A percentile compares a stretch with the other conserved stretches of the same genome.
Conservation (phyloP, 2,113 vertebrate species). For the Capreolus pygargus region DNA sequence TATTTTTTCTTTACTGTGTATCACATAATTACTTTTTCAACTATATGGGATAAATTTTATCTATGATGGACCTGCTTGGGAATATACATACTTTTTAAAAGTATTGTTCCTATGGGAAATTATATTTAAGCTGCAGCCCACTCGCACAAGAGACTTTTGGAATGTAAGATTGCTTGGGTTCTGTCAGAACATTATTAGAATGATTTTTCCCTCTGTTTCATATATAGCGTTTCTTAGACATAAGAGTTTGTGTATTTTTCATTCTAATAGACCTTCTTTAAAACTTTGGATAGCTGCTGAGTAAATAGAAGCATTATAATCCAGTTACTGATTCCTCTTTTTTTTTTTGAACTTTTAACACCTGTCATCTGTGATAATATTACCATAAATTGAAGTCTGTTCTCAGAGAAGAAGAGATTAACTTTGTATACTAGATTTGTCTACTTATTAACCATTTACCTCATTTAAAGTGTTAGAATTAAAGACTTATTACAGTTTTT, state of each 20-base stretch:
- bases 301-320: background rate
- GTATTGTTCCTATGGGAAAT: background rate
- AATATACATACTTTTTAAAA: background rate
- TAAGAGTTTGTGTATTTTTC: background rate
- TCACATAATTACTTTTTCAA: background rate
- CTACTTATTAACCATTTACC: background rate
- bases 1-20: background rate
- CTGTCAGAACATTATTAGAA: background rate
- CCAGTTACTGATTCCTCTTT: background rate
- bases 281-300: background rate
- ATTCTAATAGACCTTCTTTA: background rate
- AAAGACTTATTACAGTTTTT: background rate
- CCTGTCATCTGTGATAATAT: background rate
- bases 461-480: background rate
- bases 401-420: background rate
- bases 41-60: background rate
- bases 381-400: background rate
- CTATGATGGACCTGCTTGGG: background rate
- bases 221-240: background rate
- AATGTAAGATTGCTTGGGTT: background rate
- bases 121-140: background rate
- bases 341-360: background rate
- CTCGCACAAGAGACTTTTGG: background rate
- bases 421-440: background rate
- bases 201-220: background rate